A percentile compares a stretch with the other conserved stretches of the same genome.
These are phyloP conservation scores for Perdita meconis DNA, from an alignment of 2,888 invertebrate species.

Conservation along the genomic window DNA sequence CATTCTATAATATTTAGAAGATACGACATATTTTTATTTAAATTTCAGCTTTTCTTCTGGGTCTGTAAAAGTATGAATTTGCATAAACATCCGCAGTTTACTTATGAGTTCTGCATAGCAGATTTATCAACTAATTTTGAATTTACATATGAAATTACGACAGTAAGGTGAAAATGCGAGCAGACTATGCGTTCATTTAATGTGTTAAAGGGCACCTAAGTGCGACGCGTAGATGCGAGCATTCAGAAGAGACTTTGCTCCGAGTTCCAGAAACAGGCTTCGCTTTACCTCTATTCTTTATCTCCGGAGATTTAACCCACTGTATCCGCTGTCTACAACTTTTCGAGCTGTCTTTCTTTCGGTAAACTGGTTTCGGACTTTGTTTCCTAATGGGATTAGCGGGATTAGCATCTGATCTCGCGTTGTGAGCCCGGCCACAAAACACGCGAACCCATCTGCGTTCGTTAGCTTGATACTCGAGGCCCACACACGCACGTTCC, in stretches of 20 bases:
- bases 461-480: constrained; percentile 55
- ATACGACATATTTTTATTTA: no score
- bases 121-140: background rate
- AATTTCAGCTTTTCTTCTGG: no score
- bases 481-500: background rate
- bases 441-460: constrained; percentile 39
- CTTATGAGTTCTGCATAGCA: no score
- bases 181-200: background rate
- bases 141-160: no score
- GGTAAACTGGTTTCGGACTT: constrained; percentile 73
- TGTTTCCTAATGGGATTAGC: constrained; percentile 77
- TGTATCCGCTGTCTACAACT: constrained; percentile 65
- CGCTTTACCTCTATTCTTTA: constrained; percentile 43
- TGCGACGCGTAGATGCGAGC: background rate
- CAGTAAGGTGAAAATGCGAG: background rate
- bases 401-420: constrained; percentile 73
- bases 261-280: constrained; percentile 21
- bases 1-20: no score
- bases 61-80: no score
- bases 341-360: constrained; percentile 67
- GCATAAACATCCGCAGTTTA: no score
- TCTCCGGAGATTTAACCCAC: constrained; percentile 35
- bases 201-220: background rate
- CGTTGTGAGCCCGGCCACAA: constrained; percentile 18
- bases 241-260: background rate